phyloP scores from a whole-genome alignment of 2,888 invertebrate genomes.

The Meiosimyza platycephala region DNA sequence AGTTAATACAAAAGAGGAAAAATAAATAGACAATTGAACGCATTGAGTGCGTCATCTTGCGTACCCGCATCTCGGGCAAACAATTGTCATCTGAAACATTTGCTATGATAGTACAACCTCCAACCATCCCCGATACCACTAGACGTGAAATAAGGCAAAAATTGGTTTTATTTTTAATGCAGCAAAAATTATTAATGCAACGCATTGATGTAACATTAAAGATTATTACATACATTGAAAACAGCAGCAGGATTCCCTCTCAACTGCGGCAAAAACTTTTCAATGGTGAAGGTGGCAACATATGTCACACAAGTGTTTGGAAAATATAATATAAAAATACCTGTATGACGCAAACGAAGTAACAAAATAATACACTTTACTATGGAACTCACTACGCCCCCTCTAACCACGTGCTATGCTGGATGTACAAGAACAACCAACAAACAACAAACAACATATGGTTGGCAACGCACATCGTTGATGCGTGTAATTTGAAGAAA shows the following conservation, averaged over 20 bases:
- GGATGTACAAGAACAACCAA: neutral
- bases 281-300: neutral
- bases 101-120: neutral
- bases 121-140: neutral
- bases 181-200: conserved; percentile 6
- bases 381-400: neutral
- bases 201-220: conserved; percentile 10
- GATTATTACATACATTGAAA: conserved; percentile 24
- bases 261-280: no score
- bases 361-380: neutral
- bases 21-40: conserved; percentile 19
- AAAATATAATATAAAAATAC: conserved; percentile 22
- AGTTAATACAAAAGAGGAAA: neutral
- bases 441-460: conserved; percentile 22
- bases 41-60: conserved; percentile 3
- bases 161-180: neutral
- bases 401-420: neutral
- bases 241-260: conserved; percentile 1
- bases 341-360: conserved; percentile 8
- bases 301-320: neutral
- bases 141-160: neutral
- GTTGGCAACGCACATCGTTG: conserved; percentile 27
- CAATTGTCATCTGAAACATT: neutral
- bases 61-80: conserved; percentile 27
- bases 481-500: conserved; percentile 30